Evolutionary conservation across 2,888 invertebrate genomes (phyloP), one percentile per base, ranked within the genome.

Genomic region (Thecophora atra): DNA sequence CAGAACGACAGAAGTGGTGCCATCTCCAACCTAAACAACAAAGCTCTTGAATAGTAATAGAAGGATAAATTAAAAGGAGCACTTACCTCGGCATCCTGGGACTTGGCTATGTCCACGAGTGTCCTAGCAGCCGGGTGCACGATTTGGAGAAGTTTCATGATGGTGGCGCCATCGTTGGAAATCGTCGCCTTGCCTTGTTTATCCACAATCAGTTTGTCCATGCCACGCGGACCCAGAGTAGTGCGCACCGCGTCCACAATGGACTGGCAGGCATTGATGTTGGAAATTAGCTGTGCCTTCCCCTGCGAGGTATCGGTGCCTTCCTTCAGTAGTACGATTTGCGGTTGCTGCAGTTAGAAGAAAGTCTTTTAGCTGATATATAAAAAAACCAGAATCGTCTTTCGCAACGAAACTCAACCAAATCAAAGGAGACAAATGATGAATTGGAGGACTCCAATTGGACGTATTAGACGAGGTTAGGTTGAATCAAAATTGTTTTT

Each of bases 141-240:
- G 81, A 99, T 94, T 82, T 99, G 98, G 79, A 99, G 85, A n/a
- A 98, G 89, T 88, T 98, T 99, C 91, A 99, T 92, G 76, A 99
- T 99, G 0, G 99, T 99, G 7, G 99, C 99, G 17, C 99, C 99
- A 88, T 99, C 99, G 84, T 99, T 99, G 1, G 99, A 99, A 79
- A 99, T 99, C 3, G 98, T 98, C 0, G 98, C 94, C 84, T 95
- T 96, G 72, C 97, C 97, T 77, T 90, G 90, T 75, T 90, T 89
- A 83, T 96, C 94, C 0, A 99, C 98, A 74, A 99, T 97, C 68
- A 99, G 89, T 86, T 99, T 99, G 87, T 99, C 99, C 98, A 99
- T 97, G 76, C 99, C 99, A 37, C 99, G 91, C 7, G 99, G 99
- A 60, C 99, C 99, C 56, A 99, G 89, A 0, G 99, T 99, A 0